A percentile compares a stretch with the other conserved stretches of the same genome.
Evolutionary conservation across 53 echinoderm and acorn worm species (phyloP).

Genomic region (Patiria pectinifera): DNA sequence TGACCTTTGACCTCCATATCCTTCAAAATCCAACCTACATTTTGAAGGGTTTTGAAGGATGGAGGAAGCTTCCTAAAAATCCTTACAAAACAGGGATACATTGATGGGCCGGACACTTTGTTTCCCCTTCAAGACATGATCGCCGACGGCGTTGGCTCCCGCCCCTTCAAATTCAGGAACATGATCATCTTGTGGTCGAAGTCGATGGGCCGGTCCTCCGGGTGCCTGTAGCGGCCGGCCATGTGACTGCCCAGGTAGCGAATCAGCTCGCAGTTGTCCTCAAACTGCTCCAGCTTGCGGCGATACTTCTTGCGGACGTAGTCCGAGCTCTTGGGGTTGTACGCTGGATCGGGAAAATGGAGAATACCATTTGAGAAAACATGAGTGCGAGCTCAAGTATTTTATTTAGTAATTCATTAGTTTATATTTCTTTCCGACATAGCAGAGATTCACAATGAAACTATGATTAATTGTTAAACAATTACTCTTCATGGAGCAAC

Average conservation of each 20-base stretch:
- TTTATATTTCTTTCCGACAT: too few species aligned
- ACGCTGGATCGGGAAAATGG: conserved; percentile 65
- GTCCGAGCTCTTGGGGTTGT: conserved; percentile 98
- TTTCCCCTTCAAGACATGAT: conserved; percentile 31
- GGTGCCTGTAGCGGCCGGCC: conserved; percentile 69
- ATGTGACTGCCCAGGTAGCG: conserved; percentile 95
- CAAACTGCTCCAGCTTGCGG: conserved; percentile 91
- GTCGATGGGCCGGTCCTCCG: conserved; percentile 86
- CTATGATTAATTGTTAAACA: too few species aligned
- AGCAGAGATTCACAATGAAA: too few species aligned
- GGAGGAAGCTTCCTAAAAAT: too few species aligned
- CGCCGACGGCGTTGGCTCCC: conserved; percentile 67
- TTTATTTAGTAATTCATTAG: not conserved
- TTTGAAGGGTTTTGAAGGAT: not conserved
- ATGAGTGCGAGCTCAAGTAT: not conserved
- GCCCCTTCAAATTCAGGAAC: conserved; percentile 87
- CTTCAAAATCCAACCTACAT: not conserved
- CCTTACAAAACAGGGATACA: not conserved
- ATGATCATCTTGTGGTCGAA: conserved; percentile 99
- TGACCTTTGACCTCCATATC: too few species aligned
- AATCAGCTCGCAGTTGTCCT: conserved; percentile 95
- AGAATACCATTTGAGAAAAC: not conserved
- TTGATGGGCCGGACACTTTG: not conserved
- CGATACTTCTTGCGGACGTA: conserved; percentile 99
- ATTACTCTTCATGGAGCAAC: too few species aligned